A percentile compares a stretch with the other conserved stretches of the same genome.
Conservation (phyloP, 2,797 vertebrate species). For the Heterohyrax brucei region DNA sequence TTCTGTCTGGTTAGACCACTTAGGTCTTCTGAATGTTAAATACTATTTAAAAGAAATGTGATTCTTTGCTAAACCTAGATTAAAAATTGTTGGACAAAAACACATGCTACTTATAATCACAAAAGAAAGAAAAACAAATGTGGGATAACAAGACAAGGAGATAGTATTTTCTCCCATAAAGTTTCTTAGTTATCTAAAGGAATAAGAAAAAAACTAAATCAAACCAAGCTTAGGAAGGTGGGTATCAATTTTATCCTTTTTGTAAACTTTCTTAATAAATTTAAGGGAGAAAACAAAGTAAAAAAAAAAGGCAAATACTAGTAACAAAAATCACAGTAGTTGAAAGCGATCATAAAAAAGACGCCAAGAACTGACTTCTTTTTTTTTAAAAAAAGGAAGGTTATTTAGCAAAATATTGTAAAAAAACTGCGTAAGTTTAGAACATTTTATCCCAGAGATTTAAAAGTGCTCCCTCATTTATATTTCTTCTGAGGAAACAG, state of each 20-base stretch:
- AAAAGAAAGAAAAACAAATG: constrained; percentile 14
- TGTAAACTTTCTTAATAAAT: constrained; percentile 38
- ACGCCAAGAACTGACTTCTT: neutral
- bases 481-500: neutral
- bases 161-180: constrained; percentile 37
- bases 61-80: neutral
- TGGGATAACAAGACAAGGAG: neutral
- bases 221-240: neutral
- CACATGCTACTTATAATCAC: neutral
- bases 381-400: neutral
- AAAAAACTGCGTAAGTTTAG: neutral
- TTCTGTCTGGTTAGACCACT: neutral
- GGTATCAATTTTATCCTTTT: neutral
- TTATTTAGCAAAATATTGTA: neutral
- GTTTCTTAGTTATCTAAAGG: constrained; percentile 24
- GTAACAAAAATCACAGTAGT: neutral
- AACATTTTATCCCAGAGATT: constrained; percentile 25
- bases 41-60: constrained; percentile 28
- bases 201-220: neutral
- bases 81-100: constrained; percentile 25
- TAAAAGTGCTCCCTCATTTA: constrained; percentile 37
- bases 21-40: constrained; percentile 10
- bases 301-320: neutral
- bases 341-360: neutral
- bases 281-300: constrained; percentile 38